Percentiles rank a stretch among this genome's conserved stretches.
Evolutionary conservation across 2,888 invertebrate genomes (phyloP).

Genomic region (Isotomurus palustris): DNA sequence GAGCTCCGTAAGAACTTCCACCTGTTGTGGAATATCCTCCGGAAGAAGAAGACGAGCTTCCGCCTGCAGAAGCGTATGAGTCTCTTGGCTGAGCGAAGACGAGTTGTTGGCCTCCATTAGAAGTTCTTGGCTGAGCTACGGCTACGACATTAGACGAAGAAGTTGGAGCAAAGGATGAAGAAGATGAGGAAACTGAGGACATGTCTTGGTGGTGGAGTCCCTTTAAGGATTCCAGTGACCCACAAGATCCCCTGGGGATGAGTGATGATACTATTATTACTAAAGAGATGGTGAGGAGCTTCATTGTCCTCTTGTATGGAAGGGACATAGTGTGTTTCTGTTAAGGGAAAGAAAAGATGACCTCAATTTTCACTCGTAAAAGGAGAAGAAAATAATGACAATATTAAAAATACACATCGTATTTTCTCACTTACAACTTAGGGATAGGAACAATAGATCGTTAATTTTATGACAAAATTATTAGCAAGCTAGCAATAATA

Average conservation of each 20-base stretch:
- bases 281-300: no score
- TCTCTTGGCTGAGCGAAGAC: slow-evolving; percentile 41
- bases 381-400: neutral
- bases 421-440: no score
- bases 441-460: no score
- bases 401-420: no score
- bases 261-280: neutral
- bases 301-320: no score
- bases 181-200: no score
- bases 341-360: no score
- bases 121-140: neutral
- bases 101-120: slow-evolving; percentile 21
- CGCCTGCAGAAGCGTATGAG: slow-evolving; percentile 33
- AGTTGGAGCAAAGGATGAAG: slow-evolving; percentile 24
- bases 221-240: slow-evolving; percentile 4
- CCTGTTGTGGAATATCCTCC: slow-evolving; percentile 28
- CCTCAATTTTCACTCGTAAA: neutral
- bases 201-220: slow-evolving; percentile 4
- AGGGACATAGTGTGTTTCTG: no score
- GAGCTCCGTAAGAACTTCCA: slow-evolving; percentile 2
- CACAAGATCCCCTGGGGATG: neutral
- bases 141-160: slow-evolving; percentile 5
- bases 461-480: no score
- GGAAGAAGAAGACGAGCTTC: slow-evolving; percentile 19
- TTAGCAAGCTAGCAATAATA: no score